Conservation (phyloP, 2,797 vertebrate genomes). For the Petrocephalus schoutedeni region DNA sequence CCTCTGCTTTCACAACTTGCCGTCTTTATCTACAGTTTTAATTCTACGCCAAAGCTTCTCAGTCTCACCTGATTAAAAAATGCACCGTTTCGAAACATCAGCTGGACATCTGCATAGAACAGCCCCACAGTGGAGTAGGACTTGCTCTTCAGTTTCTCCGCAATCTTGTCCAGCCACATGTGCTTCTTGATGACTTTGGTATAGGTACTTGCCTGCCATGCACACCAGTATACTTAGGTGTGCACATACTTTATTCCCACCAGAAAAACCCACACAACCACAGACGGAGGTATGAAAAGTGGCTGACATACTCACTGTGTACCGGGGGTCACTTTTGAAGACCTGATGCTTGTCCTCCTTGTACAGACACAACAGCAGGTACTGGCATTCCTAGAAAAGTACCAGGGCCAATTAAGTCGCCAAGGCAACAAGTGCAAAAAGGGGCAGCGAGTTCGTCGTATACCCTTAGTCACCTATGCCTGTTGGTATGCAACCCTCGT, state of each 20-base stretch:
- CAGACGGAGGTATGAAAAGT: not conserved
- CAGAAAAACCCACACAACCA: not conserved
- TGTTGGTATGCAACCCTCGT: not conserved
- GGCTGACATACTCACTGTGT: not conserved
- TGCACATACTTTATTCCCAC: not conserved
- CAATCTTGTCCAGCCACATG: conserved; percentile 43
- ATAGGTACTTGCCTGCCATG: conserved; percentile 30
- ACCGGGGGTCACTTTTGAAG: not conserved
- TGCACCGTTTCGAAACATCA: conserved; percentile 40
- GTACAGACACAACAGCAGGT: conserved; percentile 27
- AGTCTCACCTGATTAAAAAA: conserved; percentile 34
- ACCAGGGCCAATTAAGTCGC: not conserved
- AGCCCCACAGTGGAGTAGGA: conserved; percentile 30
- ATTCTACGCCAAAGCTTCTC: not conserved
- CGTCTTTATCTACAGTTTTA: not conserved
- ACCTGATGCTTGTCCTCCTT: not conserved
- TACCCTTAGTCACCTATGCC: not conserved
- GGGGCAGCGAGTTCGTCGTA: not conserved
- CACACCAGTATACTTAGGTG: not conserved
- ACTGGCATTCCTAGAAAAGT: conserved; percentile 19
- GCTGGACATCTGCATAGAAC: conserved; percentile 32
- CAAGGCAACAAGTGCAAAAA: not conserved
- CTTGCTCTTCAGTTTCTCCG: conserved; percentile 24
- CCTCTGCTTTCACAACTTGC: not conserved
- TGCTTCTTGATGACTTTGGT: conserved; percentile 20